Percentiles rank a stretch among this genome's conserved stretches.
Evolutionary conservation across 2,113 vertebrate species (phyloP).

Genomic region (Bettongia penicillata): DNA sequence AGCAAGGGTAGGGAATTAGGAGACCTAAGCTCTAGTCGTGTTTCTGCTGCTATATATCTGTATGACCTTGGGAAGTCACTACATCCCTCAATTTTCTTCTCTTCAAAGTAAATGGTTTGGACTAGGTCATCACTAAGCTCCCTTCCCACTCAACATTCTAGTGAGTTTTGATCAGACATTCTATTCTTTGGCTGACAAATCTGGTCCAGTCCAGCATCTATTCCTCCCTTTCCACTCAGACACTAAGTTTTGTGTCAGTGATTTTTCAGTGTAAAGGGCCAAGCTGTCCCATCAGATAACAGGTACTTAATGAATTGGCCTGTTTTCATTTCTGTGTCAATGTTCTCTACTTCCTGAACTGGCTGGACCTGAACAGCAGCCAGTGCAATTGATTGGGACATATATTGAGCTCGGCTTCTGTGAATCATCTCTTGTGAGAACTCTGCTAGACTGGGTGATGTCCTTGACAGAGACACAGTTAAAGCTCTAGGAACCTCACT

Average conservation of each 20-base stretch:
- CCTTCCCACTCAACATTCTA: neutral
- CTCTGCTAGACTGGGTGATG: neutral
- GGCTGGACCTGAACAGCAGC: neutral
- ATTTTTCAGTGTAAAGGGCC: neutral
- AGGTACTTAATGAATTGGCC: constrained; percentile 5
- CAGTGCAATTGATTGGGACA: neutral
- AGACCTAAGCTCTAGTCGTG: neutral
- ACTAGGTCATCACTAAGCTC: neutral
- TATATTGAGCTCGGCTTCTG: neutral
- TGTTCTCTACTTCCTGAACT: neutral
- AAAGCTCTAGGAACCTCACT: neutral
- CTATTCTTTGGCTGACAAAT: neutral
- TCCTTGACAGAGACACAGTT: neutral
- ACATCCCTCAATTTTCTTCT: neutral
- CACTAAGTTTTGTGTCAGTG: neutral
- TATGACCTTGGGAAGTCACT: neutral
- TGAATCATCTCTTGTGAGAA: constrained; percentile 2
- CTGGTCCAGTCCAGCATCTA: neutral
- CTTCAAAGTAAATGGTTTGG: neutral
- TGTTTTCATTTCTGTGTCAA: constrained; percentile 23
- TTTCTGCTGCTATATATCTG: neutral
- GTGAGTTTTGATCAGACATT: neutral
- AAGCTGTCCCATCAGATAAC: neutral
- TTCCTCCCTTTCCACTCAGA: neutral
- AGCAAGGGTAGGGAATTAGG: neutral